Base-by-base conservation (phyloP, 2,888 invertebrate genomes). In the Serrognathus titanus region DNA sequence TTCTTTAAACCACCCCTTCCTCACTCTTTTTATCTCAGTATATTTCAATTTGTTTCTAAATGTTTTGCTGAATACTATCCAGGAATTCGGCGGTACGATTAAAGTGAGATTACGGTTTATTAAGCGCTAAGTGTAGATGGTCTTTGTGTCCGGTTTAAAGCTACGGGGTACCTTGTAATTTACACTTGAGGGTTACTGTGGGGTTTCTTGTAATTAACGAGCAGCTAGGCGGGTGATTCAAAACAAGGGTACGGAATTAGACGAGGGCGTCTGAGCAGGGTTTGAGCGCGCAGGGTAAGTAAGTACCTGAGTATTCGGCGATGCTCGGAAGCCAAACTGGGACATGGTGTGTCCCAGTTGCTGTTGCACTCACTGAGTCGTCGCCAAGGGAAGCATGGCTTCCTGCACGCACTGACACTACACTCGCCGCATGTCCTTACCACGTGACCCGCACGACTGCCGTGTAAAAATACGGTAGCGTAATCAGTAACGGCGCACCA, bases 291-390 rank as follows among this genome's bases (percentile, higher is more conserved):
- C 55, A 61, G 57, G 51, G 55, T 57, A 61, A 64, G 57, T 57
- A 60, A 45, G 65, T 78, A 85, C 84, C 84, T 84, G 84, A 78
- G 82, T 82, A 80, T 79, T 83, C 77, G 84, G 84, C 74, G 84
- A 84, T 80, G 83, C 80, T 80, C 84, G 79, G 77, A 83, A 82
- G 75, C 83, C 82, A 82, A 84, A 84, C 82, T 84, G 84, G 83
- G 84, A 84, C 84, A 84, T 83, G 81, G 75, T 84, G 82, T 79
- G 81, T 77, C 80, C 81, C 81, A 79, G 79, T 67, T 65, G 64
- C 66, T 69, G 72, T 65, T 71, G 71, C 71, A 73, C 74, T 75
- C 76, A 75, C 75, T 75, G 75, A 72, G 72, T 71, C 73, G 69
- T 58, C 74, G 73, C 71, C 74, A 70, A 64, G 61, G 74, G 73